phyloP scores from a whole-genome alignment of 2,888 invertebrate genomes.

The Drosophila setosimentum region DNA sequence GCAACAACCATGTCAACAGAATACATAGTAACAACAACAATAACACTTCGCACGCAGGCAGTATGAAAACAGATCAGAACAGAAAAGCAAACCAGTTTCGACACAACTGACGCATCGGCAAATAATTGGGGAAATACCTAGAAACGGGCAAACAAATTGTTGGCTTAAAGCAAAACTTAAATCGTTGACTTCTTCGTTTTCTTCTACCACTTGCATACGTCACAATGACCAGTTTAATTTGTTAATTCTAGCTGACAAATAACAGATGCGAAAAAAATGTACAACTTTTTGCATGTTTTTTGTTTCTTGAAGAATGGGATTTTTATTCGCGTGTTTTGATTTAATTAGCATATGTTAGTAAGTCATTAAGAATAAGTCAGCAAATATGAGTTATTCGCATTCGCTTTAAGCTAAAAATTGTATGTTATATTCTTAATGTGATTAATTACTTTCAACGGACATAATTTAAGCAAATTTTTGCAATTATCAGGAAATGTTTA shows the following conservation, averaged over 20 bases:
- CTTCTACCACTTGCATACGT: not conserved
- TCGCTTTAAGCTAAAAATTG: not conserved
- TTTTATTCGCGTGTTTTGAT: slow-evolving; percentile 6
- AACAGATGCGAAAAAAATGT: not conserved
- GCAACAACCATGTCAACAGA: not conserved
- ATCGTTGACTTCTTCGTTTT: not conserved
- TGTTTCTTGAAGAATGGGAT: not conserved
- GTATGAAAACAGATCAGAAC: slow-evolving; percentile 4
- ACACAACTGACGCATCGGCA: slow-evolving; percentile 40
- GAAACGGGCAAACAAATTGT: not conserved
- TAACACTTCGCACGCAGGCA: slow-evolving; percentile 4
- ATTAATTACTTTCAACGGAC: not conserved
- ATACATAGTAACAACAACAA: not conserved
- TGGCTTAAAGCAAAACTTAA: not conserved
- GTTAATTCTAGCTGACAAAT: not conserved
- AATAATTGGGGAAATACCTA: slow-evolving; percentile 60
- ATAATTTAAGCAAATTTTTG: not conserved
- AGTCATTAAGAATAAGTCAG: not conserved
- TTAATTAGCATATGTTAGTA: slow-evolving; percentile 20
- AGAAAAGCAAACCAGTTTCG: slow-evolving; percentile 20
- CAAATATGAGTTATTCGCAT: not conserved
- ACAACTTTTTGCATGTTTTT: not conserved
- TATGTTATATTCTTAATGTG: not conserved
- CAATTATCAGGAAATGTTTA: not conserved
- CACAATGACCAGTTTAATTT: not conserved